phyloP scores from a whole-genome alignment of 2,113 vertebrate genomes.

The Cettia cetti region DNA sequence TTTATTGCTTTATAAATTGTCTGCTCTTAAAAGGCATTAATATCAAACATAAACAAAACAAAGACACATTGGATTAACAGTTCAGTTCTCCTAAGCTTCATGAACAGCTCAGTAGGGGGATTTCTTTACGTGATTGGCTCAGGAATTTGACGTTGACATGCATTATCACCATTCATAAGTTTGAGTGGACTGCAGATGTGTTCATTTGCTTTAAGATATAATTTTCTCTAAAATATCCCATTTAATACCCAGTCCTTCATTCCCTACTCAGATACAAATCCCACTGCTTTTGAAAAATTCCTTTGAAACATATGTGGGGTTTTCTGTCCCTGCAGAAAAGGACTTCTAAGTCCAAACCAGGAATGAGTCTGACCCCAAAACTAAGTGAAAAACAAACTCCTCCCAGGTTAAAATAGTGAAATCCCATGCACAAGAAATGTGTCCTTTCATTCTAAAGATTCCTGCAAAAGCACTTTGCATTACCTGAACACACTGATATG shows the following conservation, averaged over 20 bases:
- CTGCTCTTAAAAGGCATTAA: slow-evolving; percentile 51
- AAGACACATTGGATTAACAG: slow-evolving; percentile 29
- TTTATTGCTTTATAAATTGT: slow-evolving; percentile 60
- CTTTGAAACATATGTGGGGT: neutral
- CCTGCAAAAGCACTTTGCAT: neutral
- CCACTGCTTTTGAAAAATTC: neutral
- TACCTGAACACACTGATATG: neutral
- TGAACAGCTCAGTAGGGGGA: neutral
- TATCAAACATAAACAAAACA: slow-evolving; percentile 57
- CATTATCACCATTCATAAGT: neutral
- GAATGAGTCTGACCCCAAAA: neutral
- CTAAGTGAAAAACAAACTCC: neutral
- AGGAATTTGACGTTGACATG: slow-evolving; percentile 13
- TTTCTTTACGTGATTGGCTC: neutral
- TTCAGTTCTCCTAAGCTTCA: slow-evolving; percentile 42
- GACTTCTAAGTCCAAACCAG: neutral
- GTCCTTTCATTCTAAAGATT: neutral
- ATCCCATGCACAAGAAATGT: neutral
- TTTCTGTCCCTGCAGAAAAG: neutral
- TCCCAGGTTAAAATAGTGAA: neutral
- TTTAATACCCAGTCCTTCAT: neutral
- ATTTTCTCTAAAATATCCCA: neutral
- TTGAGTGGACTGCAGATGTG: neutral
- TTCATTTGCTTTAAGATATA: neutral
- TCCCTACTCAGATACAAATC: neutral